Percentiles rank a stretch among this genome's conserved stretches.
Conservation (phyloP, 1,140 invertebrate genomes). For the Laupala kohalensis region DNA sequence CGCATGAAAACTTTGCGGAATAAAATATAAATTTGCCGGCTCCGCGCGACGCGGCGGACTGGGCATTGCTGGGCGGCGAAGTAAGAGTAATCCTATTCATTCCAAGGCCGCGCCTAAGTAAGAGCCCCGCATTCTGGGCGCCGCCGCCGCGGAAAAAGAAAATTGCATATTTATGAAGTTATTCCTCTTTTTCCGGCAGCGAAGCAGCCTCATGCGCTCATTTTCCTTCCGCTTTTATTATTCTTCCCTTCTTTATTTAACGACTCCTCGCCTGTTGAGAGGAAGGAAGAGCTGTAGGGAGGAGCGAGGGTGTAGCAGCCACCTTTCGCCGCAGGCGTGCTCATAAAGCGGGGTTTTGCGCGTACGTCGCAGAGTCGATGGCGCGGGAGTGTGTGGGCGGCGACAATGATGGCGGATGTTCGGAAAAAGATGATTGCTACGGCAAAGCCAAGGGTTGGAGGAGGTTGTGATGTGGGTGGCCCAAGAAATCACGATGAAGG, state of each 20-base stretch:
- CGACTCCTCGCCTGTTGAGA: not conserved
- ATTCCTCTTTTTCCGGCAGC: not conserved
- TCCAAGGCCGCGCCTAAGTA: not conserved
- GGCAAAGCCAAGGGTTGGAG: too few relatives aligned
- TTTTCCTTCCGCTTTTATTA: slow-evolving; percentile 10
- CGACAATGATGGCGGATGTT: too few relatives aligned
- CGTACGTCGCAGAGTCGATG: too few relatives aligned
- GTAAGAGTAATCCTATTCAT: slow-evolving; percentile 2
- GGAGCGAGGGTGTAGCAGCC: not conserved
- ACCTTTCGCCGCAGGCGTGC: not conserved
- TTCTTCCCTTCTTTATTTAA: slow-evolving; percentile 11
- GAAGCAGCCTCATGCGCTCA: slow-evolving; percentile 3
- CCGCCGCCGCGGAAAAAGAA: not conserved
- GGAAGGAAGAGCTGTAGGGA: not conserved
- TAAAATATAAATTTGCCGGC: too few relatives aligned
- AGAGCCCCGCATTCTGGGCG: too few relatives aligned
- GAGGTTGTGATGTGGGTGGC: too few relatives aligned
- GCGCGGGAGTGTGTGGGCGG: not conserved
- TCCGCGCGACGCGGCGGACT: too few relatives aligned
- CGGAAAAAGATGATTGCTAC: too few relatives aligned
- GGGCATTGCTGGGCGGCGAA: too few relatives aligned
- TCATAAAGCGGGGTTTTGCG: not conserved
- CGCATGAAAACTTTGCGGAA: too few relatives aligned
- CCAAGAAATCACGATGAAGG: too few relatives aligned
- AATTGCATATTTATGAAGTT: slow-evolving; percentile 14